phyloP scores from a whole-genome alignment of 2,888 invertebrate genomes.

The Philhelius pedissequus region DNA sequence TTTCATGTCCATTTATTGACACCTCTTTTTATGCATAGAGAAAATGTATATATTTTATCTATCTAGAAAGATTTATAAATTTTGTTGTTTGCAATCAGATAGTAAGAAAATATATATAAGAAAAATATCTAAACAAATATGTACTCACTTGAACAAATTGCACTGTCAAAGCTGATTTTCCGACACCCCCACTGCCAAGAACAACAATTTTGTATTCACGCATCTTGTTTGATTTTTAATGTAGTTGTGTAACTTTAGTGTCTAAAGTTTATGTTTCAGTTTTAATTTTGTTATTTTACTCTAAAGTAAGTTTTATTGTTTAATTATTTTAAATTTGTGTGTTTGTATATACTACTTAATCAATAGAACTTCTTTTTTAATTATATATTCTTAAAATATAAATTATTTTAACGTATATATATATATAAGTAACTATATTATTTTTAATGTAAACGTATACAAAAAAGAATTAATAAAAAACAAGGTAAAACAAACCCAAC shows the following conservation, averaged over 20 bases:
- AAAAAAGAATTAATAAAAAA: background rate
- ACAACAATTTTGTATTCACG: constrained; percentile 99
- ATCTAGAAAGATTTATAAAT: no score
- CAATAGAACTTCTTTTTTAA: background rate
- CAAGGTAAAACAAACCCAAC: background rate
- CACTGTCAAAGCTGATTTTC: constrained; percentile 87
- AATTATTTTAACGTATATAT: background rate
- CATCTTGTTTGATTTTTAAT: constrained; percentile 81
- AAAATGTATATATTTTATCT: no score
- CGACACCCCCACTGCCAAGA: constrained; percentile 99
- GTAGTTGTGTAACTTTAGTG: background rate
- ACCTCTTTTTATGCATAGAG: no score
- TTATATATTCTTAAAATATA: background rate
- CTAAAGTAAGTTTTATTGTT: background rate
- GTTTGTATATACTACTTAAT: background rate
- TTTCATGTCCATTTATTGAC: no score
- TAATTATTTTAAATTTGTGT: background rate
- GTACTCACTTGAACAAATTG: constrained; percentile 77
- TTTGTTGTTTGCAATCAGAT: no score
- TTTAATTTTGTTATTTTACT: background rate
- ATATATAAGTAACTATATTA: background rate
- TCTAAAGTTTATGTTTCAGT: background rate
- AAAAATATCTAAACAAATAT: background rate
- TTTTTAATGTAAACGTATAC: background rate
- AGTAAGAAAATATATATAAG: background rate